Evolutionary conservation across 2,113 vertebrate species (phyloP), one percentile per base, ranked within the genome.

Genomic region (Mustelus asterias): DNA sequence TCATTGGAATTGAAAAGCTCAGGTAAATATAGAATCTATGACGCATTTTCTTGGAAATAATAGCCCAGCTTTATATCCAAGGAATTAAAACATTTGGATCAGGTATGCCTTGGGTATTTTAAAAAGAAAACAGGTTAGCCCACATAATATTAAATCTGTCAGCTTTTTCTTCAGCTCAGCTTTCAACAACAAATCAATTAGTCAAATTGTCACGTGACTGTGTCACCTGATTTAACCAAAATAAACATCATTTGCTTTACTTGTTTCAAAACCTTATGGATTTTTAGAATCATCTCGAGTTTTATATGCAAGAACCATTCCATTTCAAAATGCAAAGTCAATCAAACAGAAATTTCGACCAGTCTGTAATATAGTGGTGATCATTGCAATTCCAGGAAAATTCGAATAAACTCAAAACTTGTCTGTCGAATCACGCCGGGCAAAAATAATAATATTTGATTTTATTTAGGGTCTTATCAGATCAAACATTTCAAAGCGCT

Each of bases 361-460:
- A 18, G 58, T 16, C 18, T 37, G 20, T 65, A 65, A 37, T 60
- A 37, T 37, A 65, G 16, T 37, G 37, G 33, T 93, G 89, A 10
- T n/a, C n/a, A 37, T n/a, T 22, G 9, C 29, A 90, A 90, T 26
- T 20, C 24, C 29, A 90, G 13, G 33, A 33, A 63, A 65, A 65
- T 65, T 93, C 89, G n/a, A 9, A 14, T 22, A 63, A 63, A 41
- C 89, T 65, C 60, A 93, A 65, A 93, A 65, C 89, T 63, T 58
- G 58, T 92, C 58, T 18, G 16, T 67, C 63, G 6, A 65, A 93
- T 65, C 89, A 92, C 33, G n/a, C 60, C 58, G 22, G 60, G 16
- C 60, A 93, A 93, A 67, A 93, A 93, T 67, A 65, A 93, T 67
- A 65, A 63, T 93, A 37, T 63, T 93, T 93, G 89, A 93, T 67